Conservation (phyloP, 2,113 vertebrate species). For the Ctenomys sociabilis region DNA sequence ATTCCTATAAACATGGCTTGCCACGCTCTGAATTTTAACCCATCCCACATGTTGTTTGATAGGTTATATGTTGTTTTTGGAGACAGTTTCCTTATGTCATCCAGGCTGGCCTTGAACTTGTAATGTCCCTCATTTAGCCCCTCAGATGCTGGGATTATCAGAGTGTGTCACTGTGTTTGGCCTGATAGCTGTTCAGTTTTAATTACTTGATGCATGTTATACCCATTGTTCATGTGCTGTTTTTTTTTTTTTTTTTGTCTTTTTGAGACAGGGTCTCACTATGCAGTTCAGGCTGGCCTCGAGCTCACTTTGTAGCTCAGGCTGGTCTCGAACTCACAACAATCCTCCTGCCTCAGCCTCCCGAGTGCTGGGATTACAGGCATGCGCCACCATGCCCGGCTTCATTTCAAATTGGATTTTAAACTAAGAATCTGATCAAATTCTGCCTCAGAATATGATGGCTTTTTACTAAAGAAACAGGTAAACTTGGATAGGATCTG, state of each 20-base stretch:
- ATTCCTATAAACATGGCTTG: neutral
- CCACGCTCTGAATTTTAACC: neutral
- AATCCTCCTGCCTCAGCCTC: no score
- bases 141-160: neutral
- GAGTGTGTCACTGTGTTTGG: neutral
- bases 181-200: neutral
- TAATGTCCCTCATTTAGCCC: neutral
- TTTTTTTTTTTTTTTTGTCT: neutral
- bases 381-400: no score
- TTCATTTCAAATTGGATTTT: neutral
- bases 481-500: neutral
- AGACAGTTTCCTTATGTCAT: neutral
- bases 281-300: no score
- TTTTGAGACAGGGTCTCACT: no score
- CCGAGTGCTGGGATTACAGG: no score
- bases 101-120: neutral
- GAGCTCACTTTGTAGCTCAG: no score
- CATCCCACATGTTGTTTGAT: neutral
- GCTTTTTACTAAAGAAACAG: neutral
- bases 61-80: neutral
- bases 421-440: neutral
- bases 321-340: no score
- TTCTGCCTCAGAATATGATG: neutral
- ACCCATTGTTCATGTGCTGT: neutral
- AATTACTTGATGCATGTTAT: neutral